phyloP scores from a whole-genome alignment of 2,888 invertebrate species.

The Protonemura montana region DNA sequence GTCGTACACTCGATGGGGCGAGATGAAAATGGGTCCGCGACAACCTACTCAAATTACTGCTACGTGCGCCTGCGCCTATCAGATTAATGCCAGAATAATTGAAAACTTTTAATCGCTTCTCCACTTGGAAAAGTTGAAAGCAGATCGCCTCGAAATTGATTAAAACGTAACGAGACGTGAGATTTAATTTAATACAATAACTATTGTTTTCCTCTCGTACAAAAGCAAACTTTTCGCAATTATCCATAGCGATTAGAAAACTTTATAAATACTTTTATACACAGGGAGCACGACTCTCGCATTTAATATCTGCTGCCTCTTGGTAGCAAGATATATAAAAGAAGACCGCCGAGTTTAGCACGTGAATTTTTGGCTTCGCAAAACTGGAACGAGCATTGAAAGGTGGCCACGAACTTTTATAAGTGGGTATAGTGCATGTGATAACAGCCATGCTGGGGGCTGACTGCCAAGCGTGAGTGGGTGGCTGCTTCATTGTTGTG shows the following conservation, averaged over 20 bases:
- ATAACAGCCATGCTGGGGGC: not conserved
- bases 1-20: not conserved
- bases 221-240: constrained; percentile 12
- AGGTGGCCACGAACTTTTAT: not conserved
- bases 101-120: not conserved
- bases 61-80: not conserved
- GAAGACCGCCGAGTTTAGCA: not conserved
- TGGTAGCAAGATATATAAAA: not conserved
- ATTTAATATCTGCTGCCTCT: too few relatives aligned
- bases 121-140: not conserved
- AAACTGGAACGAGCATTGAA: not conserved
- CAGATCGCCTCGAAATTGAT: not conserved
- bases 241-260: not conserved
- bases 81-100: not conserved
- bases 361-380: not conserved
- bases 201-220: not conserved
- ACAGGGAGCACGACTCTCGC: not conserved
- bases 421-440: not conserved
- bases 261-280: not conserved
- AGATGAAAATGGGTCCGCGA: not conserved
- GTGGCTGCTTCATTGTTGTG: not conserved
- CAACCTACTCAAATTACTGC: not conserved
- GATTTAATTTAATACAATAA: not conserved
- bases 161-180: constrained; percentile 4
- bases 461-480: not conserved